Base-by-base conservation (phyloP, 2,888 invertebrate genomes). In the Molanna angustata region DNA sequence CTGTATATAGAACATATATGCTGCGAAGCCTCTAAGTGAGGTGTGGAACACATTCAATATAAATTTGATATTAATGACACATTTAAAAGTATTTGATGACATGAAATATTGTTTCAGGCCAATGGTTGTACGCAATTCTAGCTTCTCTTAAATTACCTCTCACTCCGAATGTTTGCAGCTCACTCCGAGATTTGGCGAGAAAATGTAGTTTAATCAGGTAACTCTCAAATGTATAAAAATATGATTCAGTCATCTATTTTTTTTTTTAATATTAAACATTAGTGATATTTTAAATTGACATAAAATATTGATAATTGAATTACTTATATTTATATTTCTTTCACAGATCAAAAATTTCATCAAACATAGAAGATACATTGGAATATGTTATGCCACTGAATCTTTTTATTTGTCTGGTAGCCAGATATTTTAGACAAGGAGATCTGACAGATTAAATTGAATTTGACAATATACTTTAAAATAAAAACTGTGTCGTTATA, bases 391-490 rank as follows among this genome's bases (percentile, higher is more conserved):
- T 72, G 42, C 79, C 85, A 6, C 66, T 87, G 33, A 90, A 88
- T 70, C 73, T 90, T 45, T 81, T 86, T 62, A 87, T 90, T 64
- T 88, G 88, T 67, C 70, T 90, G 59, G 83, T 90, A 40, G 80
- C 84, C 33, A 77, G 81, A 63, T 88, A 86, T 70, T 90, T 86
- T 70, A 78, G 82, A 59, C 90, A 91, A 68, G 71, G 79, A 60
- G 90, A 90, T 70, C 73, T 90, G 63, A 84, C 83, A 19, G 88
- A 88, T 54, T 40, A 56, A 59, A 42, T 49, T 6, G 7, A 3
- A 17, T 14, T 4, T 17, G 3, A 39, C 6, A 14, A 17, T 4
- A 35, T 11, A 35, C 14, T 35, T 35, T 35, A 35, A 13, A n/a
- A n/a, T n/a, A n/a, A n/a, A n/a, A n/a, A n/a, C n/a, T n/a, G n/a